Evolutionary conservation across 2,888 invertebrate genomes (phyloP).

Genomic region (Lasioglossum morio): DNA sequence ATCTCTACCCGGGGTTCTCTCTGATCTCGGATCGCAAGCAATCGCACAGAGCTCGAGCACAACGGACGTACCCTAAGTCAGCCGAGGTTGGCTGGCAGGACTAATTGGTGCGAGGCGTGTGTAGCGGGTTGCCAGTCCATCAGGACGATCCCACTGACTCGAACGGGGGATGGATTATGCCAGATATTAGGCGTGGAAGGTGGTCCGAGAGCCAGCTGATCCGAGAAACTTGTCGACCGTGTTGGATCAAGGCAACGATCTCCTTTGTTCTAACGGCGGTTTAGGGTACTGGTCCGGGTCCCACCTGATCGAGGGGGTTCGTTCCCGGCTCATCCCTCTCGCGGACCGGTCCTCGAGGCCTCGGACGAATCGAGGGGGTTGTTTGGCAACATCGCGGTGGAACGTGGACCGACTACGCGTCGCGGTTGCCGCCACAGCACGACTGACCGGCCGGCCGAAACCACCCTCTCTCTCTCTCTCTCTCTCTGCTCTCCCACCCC

Average conservation of each 20-base stretch:
- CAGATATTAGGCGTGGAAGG: conserved; percentile 43
- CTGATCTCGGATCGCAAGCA: not conserved
- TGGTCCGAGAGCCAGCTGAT: not conserved
- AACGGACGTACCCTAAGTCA: not conserved
- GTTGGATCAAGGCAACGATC: not conserved
- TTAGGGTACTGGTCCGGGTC: not conserved
- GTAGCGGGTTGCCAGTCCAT: not conserved
- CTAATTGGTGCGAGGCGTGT: not conserved
- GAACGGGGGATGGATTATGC: conserved; percentile 21
- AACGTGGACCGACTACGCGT: conserved; percentile 64
- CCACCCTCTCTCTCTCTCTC: conserved; percentile 69
- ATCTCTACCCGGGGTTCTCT: not conserved
- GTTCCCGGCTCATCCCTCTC: conserved; percentile 31
- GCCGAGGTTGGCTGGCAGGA: not conserved
- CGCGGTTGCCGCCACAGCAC: conserved; percentile 79
- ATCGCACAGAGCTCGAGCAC: not conserved
- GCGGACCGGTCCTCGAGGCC: conserved; percentile 42
- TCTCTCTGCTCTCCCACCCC: not conserved
- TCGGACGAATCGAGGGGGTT: conserved; percentile 53
- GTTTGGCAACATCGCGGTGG: conserved; percentile 67
- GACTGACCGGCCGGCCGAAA: conserved; percentile 81
- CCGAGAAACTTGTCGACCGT: not conserved
- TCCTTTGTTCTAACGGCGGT: not conserved
- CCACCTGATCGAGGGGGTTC: not conserved
- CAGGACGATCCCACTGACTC: conserved; percentile 53